A percentile compares a stretch with the other conserved stretches of the same genome.
Conservation (phyloP, 1,140 invertebrate species). For the Mactra quadrangularis region DNA sequence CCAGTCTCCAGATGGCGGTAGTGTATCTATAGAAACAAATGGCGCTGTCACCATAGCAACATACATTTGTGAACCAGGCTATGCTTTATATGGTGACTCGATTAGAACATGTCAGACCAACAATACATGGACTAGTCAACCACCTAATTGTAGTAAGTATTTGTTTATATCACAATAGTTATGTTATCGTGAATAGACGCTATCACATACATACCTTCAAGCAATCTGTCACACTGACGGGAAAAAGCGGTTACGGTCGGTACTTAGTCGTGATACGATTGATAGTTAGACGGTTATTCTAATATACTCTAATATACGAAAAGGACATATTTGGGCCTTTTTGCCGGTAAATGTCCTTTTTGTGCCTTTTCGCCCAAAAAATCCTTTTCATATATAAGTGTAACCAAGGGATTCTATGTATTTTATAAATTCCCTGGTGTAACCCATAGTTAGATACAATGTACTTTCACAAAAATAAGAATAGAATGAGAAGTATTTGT, state of each 20-base stretch:
- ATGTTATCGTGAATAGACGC: not conserved
- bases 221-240: not conserved
- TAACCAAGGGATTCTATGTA: no score
- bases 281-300: no score
- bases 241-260: not conserved
- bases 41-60: slow-evolving; percentile 21
- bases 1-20: slow-evolving; percentile 19
- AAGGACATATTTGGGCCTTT: no score
- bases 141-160: slow-evolving; percentile 53
- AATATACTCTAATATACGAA: no score
- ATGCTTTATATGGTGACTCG: slow-evolving; percentile 34
- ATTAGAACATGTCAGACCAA: slow-evolving; percentile 23
- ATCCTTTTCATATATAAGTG: no score
- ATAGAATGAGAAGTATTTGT: no score
- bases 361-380: no score
- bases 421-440: no score
- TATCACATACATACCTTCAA: not conserved
- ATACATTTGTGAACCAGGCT: slow-evolving; percentile 39
- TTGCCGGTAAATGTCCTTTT: no score
- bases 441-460: no score
- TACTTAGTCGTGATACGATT: not conserved
- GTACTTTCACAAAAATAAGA: no score
- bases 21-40: slow-evolving; percentile 11
- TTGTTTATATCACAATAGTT: no score
- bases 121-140: slow-evolving; percentile 22